Conservation (phyloP, 2,888 invertebrate species). For the Syrista parreyssii region DNA sequence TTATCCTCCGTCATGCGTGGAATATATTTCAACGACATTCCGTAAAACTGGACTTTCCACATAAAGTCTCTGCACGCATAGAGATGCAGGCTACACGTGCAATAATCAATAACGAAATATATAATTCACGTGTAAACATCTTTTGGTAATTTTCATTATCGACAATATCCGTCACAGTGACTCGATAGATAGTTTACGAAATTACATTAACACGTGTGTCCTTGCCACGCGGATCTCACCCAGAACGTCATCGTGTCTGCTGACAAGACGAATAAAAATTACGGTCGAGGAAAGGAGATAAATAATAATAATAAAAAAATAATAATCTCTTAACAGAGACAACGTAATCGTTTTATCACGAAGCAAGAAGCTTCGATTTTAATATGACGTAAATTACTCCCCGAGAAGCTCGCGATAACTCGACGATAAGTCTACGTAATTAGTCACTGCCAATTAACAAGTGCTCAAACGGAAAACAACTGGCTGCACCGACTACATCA, state of each 20-base stretch:
- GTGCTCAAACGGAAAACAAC: conserved; percentile 65
- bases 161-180: background rate
- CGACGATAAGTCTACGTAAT: conserved; percentile 59
- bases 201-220: background rate
- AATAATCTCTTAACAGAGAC: background rate
- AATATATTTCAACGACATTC: background rate
- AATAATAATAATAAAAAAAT: background rate
- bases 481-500: conserved; percentile 6
- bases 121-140: background rate
- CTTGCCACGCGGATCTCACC: background rate
- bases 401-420: conserved; percentile 49
- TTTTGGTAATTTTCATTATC: background rate
- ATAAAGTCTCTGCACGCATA: background rate
- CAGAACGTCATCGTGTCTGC: background rate
- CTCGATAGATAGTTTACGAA: background rate
- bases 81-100: background rate
- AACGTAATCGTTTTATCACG: background rate
- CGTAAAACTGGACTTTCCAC: background rate
- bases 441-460: conserved; percentile 67
- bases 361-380: background rate
- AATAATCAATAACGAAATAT: too few species aligned
- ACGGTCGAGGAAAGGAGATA: background rate
- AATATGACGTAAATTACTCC: background rate
- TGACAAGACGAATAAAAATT: background rate
- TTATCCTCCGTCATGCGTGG: background rate